Evolutionary conservation across 2,888 invertebrate genomes (phyloP).

Genomic region (Eulithis prunata): DNA sequence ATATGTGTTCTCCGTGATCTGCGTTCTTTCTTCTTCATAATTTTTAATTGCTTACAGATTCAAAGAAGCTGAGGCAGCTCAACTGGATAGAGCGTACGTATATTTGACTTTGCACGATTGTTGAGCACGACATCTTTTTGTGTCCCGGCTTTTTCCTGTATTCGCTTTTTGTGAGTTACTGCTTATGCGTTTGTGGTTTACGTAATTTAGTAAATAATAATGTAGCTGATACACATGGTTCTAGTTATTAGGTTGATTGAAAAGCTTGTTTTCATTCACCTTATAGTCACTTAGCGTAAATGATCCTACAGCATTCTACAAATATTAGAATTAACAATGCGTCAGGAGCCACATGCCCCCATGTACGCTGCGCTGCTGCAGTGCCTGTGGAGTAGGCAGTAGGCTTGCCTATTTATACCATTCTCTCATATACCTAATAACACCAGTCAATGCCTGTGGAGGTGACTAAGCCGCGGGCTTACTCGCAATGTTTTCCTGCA

Average conservation of each 20-base stretch:
- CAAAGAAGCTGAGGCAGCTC: slow-evolving; percentile 92
- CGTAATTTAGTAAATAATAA: slow-evolving; percentile 31
- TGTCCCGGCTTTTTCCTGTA: slow-evolving; percentile 54
- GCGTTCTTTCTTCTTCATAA: slow-evolving; percentile 79
- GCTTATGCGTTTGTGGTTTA: slow-evolving; percentile 33
- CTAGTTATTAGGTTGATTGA: background rate
- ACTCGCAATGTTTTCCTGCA: no score
- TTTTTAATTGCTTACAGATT: slow-evolving; percentile 90
- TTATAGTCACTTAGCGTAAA: background rate
- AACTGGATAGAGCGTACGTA: slow-evolving; percentile 93
- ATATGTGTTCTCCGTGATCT: slow-evolving; percentile 60
- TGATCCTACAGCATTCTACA: background rate
- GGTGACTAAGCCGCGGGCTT: no score
- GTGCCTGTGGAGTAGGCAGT: no score
- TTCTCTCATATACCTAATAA: no score
- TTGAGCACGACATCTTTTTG: slow-evolving; percentile 61
- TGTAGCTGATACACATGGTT: slow-evolving; percentile 26
- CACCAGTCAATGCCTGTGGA: no score
- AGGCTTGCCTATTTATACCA: no score
- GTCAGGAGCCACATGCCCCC: no score
- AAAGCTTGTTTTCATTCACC: background rate
- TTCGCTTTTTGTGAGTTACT: slow-evolving; percentile 51
- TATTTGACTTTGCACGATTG: slow-evolving; percentile 72
- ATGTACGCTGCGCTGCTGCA: no score
- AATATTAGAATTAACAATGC: background rate